Evolutionary conservation across 1,140 invertebrate species (phyloP).

Genomic region (Lasaia peninsularis): DNA sequence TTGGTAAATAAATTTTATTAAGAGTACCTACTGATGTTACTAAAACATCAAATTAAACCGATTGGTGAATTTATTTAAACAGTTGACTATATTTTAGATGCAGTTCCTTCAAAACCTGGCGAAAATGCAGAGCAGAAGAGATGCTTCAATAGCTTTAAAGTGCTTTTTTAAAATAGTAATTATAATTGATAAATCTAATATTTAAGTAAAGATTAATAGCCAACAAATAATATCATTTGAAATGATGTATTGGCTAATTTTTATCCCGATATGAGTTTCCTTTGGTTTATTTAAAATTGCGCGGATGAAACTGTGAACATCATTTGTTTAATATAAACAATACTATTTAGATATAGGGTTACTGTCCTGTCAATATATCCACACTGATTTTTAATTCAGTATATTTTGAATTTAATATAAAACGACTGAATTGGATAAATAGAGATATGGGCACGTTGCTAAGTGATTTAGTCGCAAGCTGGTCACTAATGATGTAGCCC

Average conservation of each 20-base stretch:
- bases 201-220: no score
- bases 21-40: neutral
- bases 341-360: no score
- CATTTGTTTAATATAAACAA: no score
- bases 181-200: no score
- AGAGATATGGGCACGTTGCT: slow-evolving; percentile 29
- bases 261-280: no score
- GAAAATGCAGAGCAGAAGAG: neutral
- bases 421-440: slow-evolving; percentile 28
- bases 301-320: no score
- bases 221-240: no score
- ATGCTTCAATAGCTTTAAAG: neutral
- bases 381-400: neutral
- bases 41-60: neutral
- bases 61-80: neutral
- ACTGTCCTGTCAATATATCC: no score
- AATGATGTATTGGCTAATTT: no score
- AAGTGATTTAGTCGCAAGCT: slow-evolving; percentile 1
- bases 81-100: neutral
- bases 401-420: neutral
- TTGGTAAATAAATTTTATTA: neutral
- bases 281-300: no score
- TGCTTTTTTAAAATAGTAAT: neutral
- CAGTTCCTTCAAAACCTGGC: neutral
- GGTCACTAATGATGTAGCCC: neutral